Conservation (phyloP, 2,113 vertebrate genomes). For the Heterotis niloticus region DNA sequence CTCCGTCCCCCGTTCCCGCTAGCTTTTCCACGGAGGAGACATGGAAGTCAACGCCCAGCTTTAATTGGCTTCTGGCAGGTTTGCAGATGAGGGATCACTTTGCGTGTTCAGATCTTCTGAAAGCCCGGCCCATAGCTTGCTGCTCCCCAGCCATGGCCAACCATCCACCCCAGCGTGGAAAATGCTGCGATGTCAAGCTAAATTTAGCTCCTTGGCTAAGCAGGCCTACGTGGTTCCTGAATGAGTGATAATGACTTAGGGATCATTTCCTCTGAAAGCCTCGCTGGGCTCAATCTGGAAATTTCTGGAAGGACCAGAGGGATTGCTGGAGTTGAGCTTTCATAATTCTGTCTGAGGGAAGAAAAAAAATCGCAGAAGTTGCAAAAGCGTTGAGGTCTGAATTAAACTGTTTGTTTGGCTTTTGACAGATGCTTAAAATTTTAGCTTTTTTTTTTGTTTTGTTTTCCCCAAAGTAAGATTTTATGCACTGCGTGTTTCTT, state of each 20-base stretch:
- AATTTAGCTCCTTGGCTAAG: slow-evolving; percentile 31
- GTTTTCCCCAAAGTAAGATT: no score
- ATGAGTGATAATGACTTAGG: slow-evolving; percentile 29
- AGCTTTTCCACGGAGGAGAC: not conserved
- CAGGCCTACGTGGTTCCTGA: slow-evolving; percentile 24
- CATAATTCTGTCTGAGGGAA: not conserved
- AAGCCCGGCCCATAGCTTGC: slow-evolving; percentile 42
- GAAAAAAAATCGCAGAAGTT: not conserved
- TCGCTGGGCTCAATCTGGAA: not conserved
- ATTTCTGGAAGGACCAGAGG: not conserved
- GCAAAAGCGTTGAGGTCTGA: not conserved
- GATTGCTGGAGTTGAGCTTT: not conserved
- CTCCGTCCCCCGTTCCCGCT: not conserved
- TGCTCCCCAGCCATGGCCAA: slow-evolving; percentile 39
- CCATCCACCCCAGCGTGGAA: slow-evolving; percentile 52
- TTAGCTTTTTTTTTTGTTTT: no score
- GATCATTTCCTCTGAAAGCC: slow-evolving; percentile 26
- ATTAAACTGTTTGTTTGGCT: not conserved
- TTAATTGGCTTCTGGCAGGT: slow-evolving; percentile 7
- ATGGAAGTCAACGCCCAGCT: not conserved
- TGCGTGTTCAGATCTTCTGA: slow-evolving; percentile 38
- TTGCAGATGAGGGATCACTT: slow-evolving; percentile 29
- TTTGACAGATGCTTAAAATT: no score
- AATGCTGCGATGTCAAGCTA: slow-evolving; percentile 35
- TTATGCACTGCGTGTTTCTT: no score